Conservation (phyloP, 2,797 vertebrate genomes). For the Triplophysa yarkandensis region DNA sequence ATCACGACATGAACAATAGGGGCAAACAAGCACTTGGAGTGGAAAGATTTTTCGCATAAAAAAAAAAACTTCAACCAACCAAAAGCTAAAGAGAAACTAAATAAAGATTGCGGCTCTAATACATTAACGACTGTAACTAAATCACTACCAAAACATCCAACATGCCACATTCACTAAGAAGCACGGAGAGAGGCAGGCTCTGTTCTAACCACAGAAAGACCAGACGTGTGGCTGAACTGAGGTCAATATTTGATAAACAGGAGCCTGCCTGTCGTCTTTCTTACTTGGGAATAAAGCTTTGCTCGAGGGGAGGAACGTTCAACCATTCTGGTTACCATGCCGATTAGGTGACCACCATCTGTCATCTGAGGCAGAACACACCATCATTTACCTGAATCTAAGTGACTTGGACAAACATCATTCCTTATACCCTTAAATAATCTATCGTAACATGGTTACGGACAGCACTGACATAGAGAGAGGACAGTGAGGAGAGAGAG, state of each 20-base stretch:
- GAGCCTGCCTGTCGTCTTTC: slow-evolving; percentile 71
- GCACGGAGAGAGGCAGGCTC: slow-evolving; percentile 62
- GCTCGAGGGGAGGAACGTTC: slow-evolving; percentile 84
- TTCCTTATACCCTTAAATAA: background rate
- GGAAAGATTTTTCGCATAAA: slow-evolving; percentile 4
- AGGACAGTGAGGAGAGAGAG: slow-evolving; percentile 1
- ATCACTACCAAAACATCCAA: slow-evolving; percentile 51
- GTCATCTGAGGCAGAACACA: slow-evolving; percentile 76
- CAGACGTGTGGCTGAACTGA: slow-evolving; percentile 29
- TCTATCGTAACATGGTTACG: background rate
- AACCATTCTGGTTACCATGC: slow-evolving; percentile 89
- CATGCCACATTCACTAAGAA: slow-evolving; percentile 58
- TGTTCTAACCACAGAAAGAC: slow-evolving; percentile 22
- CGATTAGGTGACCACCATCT: slow-evolving; percentile 85
- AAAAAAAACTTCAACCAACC: slow-evolving; percentile 10
- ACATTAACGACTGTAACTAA: slow-evolving; percentile 23
- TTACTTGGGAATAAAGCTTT: slow-evolving; percentile 92
- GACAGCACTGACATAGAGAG: background rate
- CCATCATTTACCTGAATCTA: slow-evolving; percentile 52
- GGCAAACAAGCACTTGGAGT: slow-evolving; percentile 20
- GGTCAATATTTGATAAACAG: slow-evolving; percentile 14
- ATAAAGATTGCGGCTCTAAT: slow-evolving; percentile 11
- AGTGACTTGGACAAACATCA: background rate
- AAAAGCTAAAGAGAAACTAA: slow-evolving; percentile 16
- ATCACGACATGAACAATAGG: slow-evolving; percentile 29